Base-by-base conservation (phyloP, 2,888 invertebrate species). In the Limnephilus auricula region DNA sequence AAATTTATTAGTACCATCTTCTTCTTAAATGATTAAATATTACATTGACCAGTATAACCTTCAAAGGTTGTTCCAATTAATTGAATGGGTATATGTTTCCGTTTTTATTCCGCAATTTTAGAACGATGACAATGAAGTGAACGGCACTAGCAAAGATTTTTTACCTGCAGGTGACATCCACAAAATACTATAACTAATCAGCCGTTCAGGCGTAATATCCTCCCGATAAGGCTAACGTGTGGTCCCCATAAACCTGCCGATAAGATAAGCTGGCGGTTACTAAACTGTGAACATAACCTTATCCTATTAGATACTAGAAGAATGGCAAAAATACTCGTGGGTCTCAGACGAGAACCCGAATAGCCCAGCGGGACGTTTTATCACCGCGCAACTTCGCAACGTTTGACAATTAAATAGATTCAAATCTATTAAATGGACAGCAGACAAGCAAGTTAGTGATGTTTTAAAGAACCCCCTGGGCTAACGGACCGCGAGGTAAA, bases 271-370 rank as follows among this genome's bases (percentile, higher is more conserved):
- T 79, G 84, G 37, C 87, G 45, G 84, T 92, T 89, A 92, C 92
- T 91, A 92, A 92, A 92, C 92, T 92, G 92, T 90, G 92, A 92
- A 92, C 92, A 92, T 65, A 83, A 32, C 37, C 83, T 89, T 88
- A 90, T 89, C 92, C 82, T 32, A 82, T 65, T 65, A 65, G 65
- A 25, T n/a, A 25, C 25, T 82, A 34, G 82, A 82, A 3, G 34
- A 37, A 82, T n/a, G 65, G 65, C 25, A 82, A 82, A 82, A 34
- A 82, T 18, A 32, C 34, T 37, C 25, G 18, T 9, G 31, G 82
- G 82, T 13, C 82, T 10, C 82, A 18, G 32, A 10, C 34, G 34
- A n/a, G 5, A 10, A 18, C 82, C 82, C 32, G 0, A 40, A 5
- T 12, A 12, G 40, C 9, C 32, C 82, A 34, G 82, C 34, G 82